A percentile compares a stretch with the other conserved stretches of the same genome.
These are phyloP conservation scores for Megalops atlanticus DNA, from an alignment of 2,113 vertebrate species.

Conservation along the genomic window DNA sequence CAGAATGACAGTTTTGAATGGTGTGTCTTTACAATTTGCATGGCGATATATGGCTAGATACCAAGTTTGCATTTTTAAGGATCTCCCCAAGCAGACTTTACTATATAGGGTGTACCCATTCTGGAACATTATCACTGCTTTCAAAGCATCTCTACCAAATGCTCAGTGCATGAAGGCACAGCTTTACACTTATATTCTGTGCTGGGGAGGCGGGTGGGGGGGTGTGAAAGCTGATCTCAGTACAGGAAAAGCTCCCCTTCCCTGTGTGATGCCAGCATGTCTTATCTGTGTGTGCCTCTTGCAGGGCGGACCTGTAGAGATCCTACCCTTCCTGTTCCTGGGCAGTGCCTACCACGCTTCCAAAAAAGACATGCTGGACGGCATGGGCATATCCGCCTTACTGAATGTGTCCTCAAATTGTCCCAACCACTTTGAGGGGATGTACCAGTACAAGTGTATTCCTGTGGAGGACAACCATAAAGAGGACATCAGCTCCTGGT, in stretches of 20 bases:
- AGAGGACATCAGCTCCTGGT: slow-evolving; percentile 98
- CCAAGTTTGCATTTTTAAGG: too few relatives aligned
- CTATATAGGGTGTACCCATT: too few relatives aligned
- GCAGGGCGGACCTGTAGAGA: slow-evolving; percentile 94
- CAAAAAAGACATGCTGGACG: slow-evolving; percentile 90
- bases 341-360: slow-evolving; percentile 96
- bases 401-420: slow-evolving; percentile 97
- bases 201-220: too few relatives aligned
- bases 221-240: background rate
- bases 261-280: background rate
- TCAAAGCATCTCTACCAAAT: too few relatives aligned
- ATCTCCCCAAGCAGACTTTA: too few relatives aligned
- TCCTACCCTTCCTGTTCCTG: slow-evolving; percentile 94
- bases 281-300: slow-evolving; percentile 33
- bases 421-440: slow-evolving; percentile 95
- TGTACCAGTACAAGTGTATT: slow-evolving; percentile 95
- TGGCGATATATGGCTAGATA: too few relatives aligned
- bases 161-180: too few relatives aligned
- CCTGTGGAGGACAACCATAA: slow-evolving; percentile 98
- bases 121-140: too few relatives aligned
- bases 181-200: background rate
- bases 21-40: too few relatives aligned
- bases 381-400: slow-evolving; percentile 88
- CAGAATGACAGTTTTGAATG: too few relatives aligned
- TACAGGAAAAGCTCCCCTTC: too few relatives aligned